phyloP scores from a whole-genome alignment of 2,888 invertebrate genomes.

The Fragum whitleyi region DNA sequence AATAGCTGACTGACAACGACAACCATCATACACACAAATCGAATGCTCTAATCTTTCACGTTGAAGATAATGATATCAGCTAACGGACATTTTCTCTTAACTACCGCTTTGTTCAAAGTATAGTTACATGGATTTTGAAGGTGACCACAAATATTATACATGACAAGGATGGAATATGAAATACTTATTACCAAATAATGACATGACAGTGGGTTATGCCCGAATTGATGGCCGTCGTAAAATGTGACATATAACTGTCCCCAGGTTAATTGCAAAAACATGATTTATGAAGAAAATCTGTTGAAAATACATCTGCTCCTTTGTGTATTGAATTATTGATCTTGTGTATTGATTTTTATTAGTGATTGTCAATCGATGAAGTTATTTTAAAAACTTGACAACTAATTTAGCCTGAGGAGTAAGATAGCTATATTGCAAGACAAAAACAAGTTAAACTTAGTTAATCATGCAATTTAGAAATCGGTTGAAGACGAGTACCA shows the following conservation, averaged over 20 bases:
- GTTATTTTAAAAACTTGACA: no score
- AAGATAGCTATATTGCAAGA: no score
- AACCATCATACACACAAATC: no score
- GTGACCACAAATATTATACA: not conserved
- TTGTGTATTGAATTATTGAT: not conserved
- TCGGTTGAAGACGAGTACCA: no score
- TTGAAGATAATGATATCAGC: no score
- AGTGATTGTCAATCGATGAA: no score
- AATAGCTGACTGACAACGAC: no score
- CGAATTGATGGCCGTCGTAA: not conserved
- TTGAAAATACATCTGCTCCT: not conserved
- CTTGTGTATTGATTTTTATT: not conserved
- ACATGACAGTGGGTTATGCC: not conserved
- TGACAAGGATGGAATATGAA: not conserved
- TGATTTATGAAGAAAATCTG: not conserved
- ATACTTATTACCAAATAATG: slow-evolving; percentile 1
- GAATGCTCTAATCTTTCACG: no score
- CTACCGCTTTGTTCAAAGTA: not conserved
- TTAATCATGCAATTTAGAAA: no score
- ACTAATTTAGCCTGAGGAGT: no score
- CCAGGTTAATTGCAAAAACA: not conserved
- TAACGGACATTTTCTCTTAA: no score
- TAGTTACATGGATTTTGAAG: not conserved
- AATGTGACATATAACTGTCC: not conserved
- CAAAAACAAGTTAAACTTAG: no score